Evolutionary conservation across 53 echinoderm and acorn worm genomes (phyloP), one percentile per base, ranked within the genome.

Genomic region (Echinarachnius parma): DNA sequence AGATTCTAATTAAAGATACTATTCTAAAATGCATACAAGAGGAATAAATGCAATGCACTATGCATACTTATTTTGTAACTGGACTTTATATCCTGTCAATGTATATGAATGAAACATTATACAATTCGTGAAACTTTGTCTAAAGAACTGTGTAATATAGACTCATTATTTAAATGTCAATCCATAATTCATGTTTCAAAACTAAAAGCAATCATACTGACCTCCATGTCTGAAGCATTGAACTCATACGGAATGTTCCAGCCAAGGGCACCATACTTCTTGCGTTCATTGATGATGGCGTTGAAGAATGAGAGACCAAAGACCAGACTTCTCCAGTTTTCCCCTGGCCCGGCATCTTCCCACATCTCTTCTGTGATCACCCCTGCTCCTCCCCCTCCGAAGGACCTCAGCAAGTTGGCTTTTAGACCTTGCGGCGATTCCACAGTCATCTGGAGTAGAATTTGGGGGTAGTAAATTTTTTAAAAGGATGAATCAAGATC

Each of bases 381-480:
- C 54, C 80, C 89, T 10, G 86, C 78, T 31, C 86, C 78, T 21
- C 86, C 66, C 36, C 88, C 75, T 42, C 86, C 88, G 26, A 98
- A 46, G 28, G 98, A 91, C 4, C 87, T 76, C 28, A 88, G 78
- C 28, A 98, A 82, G 65, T 98, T 98, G 64, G 92, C 92, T 35
- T 98, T 98, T 22, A 98, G 83, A 37, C 98, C 98, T 77, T 92
- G 87, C 15, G 98, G 98, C 5, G 98, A 91, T 45, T 98, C 98
- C 46, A 92, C 92, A 0, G 98, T 98, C 82, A 98, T 92, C 98
- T 98, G n/a, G n/a, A n/a, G n/a, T n/a, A n/a, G n/a, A n/a, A n/a
- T n/a, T n/a, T n/a, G n/a, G n/a, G n/a, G n/a, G n/a, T n/a, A n/a
- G n/a, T n/a, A n/a, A n/a, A n/a, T n/a, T n/a, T n/a, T n/a, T n/a